Base-by-base conservation (phyloP, 2,797 vertebrate genomes). In the Sebastes elongatus region DNA sequence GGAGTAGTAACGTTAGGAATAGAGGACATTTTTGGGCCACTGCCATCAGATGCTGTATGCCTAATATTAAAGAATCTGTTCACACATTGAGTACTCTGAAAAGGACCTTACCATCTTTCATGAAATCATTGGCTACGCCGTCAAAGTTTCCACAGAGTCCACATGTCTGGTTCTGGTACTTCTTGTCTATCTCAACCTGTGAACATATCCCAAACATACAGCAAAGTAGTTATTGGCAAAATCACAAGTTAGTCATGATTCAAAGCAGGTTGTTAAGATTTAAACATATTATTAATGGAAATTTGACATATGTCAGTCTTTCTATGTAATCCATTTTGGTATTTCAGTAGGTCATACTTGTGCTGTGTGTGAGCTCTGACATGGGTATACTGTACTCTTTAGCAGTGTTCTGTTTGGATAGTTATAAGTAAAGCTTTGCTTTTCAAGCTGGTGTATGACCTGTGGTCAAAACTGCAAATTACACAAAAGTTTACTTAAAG, bases 61-160 rank as follows among this genome's bases (percentile, higher is more conserved):
- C 27, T 49, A 25, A 32, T 23, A 33, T 25, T 8, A 32, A 38
- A 14, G 11, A 11, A 28, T 30, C n/a, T 32, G n/a, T 64, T 53
- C 61, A 49, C n/a, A 33, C 7, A 61, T 6, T 55, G 7, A 57
- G 14, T 11, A 30, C 16, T 10, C 23, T 49, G 3, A 18, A 65
- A 49, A 20, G 11, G 1, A 52, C 68, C 66, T 84, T 90, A 96
- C 96, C 96, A 1, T 94, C 55, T 20, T 56, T 79, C 0, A 62
- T 53, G 2, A 96, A 74, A 49, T 96, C 96, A 28, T 95, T 87
- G 33, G 73, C 2, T 2, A 61, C 27, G 8, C 93, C 93, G 11
- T 98, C 96, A 81, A 96, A 97, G 90, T 97, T 95, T 35, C 97
- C 97, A 85, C 97, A 98, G 0, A 98, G 94, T 64, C 97, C 97